Conservation (phyloP, 2,113 vertebrate species). For the Amia ocellicauda region DNA sequence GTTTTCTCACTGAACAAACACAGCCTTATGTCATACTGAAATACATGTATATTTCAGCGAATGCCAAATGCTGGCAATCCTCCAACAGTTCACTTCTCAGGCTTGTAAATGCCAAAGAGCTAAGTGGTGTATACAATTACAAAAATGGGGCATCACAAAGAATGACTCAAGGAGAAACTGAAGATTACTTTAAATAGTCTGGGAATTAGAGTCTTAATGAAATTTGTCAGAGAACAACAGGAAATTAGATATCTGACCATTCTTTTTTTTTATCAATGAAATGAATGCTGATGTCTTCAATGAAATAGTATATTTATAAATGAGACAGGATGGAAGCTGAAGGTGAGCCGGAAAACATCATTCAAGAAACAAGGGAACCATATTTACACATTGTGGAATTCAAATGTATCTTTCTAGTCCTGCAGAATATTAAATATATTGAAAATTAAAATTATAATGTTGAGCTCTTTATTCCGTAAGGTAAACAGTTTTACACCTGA, state of each 20-base stretch:
- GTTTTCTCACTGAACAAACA: no score
- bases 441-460: no score
- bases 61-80: slow-evolving; percentile 42
- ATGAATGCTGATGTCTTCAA: slow-evolving; percentile 41
- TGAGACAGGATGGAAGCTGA: no score
- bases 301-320: slow-evolving; percentile 30
- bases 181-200: slow-evolving; percentile 46
- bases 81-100: slow-evolving; percentile 54
- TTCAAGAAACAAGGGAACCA: not conserved
- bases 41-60: slow-evolving; percentile 56
- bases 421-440: no score
- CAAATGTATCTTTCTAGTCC: no score
- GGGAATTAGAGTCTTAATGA: slow-evolving; percentile 54
- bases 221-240: slow-evolving; percentile 48
- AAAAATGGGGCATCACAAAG: slow-evolving; percentile 55
- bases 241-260: slow-evolving; percentile 55
- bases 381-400: no score
- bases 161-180: slow-evolving; percentile 49
- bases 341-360: no score
- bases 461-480: no score
- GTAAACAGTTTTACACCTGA: no score
- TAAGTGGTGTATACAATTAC: slow-evolving; percentile 67
- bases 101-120: slow-evolving; percentile 45
- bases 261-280: slow-evolving; percentile 61
- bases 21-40: slow-evolving; percentile 39